Conservation (phyloP, 2,113 vertebrate genomes). For the Rhadina sibilatrix region DNA sequence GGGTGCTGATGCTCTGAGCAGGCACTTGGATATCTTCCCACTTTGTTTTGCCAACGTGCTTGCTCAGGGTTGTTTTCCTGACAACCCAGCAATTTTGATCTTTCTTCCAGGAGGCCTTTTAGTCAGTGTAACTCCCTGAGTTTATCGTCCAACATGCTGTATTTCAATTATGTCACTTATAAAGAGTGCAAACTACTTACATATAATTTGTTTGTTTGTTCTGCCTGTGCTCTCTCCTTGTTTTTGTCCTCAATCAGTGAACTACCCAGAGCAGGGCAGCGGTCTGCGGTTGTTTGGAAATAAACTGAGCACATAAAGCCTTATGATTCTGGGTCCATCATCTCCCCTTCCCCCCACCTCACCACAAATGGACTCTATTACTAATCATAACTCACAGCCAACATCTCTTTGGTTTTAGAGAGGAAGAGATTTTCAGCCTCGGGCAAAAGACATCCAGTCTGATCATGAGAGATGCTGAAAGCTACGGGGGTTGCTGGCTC, state of each 20-base stretch:
- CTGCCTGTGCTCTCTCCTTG: background rate
- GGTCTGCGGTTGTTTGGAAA: background rate
- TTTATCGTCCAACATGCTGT: background rate
- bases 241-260: background rate
- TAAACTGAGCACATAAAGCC: background rate
- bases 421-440: conserved; percentile 68
- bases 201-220: background rate
- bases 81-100: background rate
- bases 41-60: background rate
- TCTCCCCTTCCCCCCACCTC: conserved; percentile 38
- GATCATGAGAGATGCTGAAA: conserved; percentile 68
- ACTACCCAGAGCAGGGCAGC: background rate
- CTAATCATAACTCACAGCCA: conserved; percentile 68
- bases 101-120: conserved; percentile 12
- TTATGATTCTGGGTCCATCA: conserved; percentile 49
- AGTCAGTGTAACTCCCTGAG: background rate
- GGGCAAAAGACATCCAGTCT: conserved; percentile 63
- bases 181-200: background rate
- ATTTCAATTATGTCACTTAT: background rate
- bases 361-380: conserved; percentile 61
- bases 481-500: conserved; percentile 56
- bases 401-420: conserved; percentile 63
- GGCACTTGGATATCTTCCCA: background rate
- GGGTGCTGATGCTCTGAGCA: background rate
- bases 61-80: background rate